A percentile compares a stretch with the other conserved stretches of the same genome.
phyloP scores from a whole-genome alignment of 2,113 vertebrate species.

The Erpornis zantholeuca region DNA sequence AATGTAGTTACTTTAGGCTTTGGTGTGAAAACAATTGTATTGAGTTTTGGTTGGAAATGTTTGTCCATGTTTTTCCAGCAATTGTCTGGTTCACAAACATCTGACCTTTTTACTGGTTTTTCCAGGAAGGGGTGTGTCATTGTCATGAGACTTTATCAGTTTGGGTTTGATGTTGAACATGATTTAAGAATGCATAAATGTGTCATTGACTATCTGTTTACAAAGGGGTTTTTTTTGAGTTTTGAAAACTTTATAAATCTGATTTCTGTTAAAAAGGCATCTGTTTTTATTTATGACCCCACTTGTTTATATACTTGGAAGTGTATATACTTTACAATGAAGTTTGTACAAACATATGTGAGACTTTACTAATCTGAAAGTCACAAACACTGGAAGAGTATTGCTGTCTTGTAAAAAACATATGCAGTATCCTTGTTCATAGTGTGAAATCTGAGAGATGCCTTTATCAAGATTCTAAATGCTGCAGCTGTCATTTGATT shows the following conservation, averaged over 20 bases:
- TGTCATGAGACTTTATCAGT: constrained; percentile 14
- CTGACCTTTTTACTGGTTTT: constrained; percentile 25
- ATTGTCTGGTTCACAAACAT: constrained; percentile 39
- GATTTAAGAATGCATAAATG: not conserved
- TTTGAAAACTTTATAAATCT: not conserved
- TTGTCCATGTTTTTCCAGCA: constrained; percentile 41
- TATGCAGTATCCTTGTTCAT: not conserved
- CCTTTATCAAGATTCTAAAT: not conserved
- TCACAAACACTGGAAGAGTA: not conserved
- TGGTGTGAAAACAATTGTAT: not conserved
- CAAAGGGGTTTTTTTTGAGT: not conserved
- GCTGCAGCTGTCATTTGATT: not conserved
- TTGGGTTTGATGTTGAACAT: not conserved
- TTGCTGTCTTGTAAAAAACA: not conserved
- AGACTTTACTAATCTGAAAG: not conserved
- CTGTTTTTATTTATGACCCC: not conserved
- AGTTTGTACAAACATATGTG: not conserved
- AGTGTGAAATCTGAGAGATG: not conserved
- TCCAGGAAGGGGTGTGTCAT: constrained; percentile 52
- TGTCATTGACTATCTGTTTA: not conserved
- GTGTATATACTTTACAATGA: not conserved
- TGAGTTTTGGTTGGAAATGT: not conserved
- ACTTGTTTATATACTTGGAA: not conserved
- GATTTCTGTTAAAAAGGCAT: not conserved
- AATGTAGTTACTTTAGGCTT: not conserved